Percentiles rank a stretch among this genome's conserved stretches.
Conservation (phyloP, 1,140 invertebrate genomes). For the Leptopilina boulardi region DNA sequence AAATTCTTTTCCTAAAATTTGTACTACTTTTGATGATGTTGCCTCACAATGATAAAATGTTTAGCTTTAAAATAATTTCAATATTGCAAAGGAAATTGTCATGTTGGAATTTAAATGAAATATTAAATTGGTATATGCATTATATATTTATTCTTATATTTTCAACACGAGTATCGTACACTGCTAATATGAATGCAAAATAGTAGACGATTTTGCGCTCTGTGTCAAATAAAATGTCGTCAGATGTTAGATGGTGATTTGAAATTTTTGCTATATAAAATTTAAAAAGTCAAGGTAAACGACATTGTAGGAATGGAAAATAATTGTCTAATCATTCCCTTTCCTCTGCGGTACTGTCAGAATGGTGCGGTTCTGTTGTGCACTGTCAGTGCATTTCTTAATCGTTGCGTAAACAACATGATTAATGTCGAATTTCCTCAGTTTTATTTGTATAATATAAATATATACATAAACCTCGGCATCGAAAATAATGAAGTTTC, state of each 20-base stretch:
- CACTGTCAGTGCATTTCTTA: constrained; percentile 29
- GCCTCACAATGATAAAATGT: too few species aligned
- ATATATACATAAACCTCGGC: background rate
- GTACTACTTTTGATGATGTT: too few species aligned
- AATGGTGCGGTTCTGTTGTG: constrained; percentile 22
- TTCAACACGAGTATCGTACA: background rate
- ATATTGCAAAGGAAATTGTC: too few species aligned
- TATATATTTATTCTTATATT: too few species aligned
- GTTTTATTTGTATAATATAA: constrained; percentile 11
- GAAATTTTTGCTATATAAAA: constrained; percentile 16
- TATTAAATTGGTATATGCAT: too few species aligned
- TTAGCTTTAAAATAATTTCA: too few species aligned
- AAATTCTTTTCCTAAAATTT: too few species aligned
- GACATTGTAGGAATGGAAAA: constrained; percentile 32
- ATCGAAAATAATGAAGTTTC: constrained; percentile 16
- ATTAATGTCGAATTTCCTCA: constrained; percentile 38
- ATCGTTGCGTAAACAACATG: constrained; percentile 34
- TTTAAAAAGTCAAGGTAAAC: constrained; percentile 40
- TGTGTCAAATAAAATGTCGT: constrained; percentile 25
- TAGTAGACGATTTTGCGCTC: background rate
- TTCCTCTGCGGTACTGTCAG: constrained; percentile 1
- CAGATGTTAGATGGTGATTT: constrained; percentile 5
- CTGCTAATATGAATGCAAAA: background rate
- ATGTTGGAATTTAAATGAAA: too few species aligned
- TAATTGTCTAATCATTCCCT: constrained; percentile 40